These are phyloP conservation scores for Paramormyrops hopkinsi DNA, from an alignment of 2,797 vertebrate genomes.

Conservation along the genomic window DNA sequence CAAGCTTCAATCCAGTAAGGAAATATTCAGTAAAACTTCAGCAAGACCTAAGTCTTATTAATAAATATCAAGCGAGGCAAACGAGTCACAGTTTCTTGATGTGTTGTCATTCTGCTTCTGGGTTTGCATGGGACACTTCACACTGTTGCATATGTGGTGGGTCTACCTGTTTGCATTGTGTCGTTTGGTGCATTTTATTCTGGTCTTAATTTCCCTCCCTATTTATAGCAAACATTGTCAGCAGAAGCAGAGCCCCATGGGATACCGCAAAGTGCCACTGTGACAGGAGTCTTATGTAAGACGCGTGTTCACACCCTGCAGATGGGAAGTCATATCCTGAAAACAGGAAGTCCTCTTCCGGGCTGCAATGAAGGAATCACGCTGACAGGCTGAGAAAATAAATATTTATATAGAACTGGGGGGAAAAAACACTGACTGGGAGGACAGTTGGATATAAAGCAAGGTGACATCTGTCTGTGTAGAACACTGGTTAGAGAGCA, in stretches of 20 bases:
- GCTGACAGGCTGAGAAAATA: constrained; percentile 21
- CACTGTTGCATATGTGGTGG: not conserved
- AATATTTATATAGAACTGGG: not conserved
- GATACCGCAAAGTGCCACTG: not conserved
- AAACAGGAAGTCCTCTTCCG: not conserved
- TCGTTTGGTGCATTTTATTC: not conserved
- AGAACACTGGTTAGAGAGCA: not conserved
- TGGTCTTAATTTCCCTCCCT: not conserved
- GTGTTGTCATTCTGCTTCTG: not conserved
- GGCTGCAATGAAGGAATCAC: not conserved
- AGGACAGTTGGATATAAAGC: not conserved
- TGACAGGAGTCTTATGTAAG: constrained; percentile 10
- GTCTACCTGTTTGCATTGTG: not conserved
- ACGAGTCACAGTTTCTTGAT: not conserved
- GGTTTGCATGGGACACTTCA: not conserved
- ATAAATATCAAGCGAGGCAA: not conserved
- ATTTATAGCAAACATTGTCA: not conserved
- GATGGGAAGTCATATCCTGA: constrained; percentile 6
- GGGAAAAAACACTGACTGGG: not conserved
- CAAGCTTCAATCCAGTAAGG: not conserved
- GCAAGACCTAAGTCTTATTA: not conserved
- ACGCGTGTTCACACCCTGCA: not conserved
- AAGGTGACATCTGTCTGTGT: not conserved
- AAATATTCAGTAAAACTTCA: not conserved
- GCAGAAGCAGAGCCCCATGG: not conserved